These are phyloP conservation scores for Neodiprion fabricii DNA, from an alignment of 1,140 invertebrate species.

Conservation along the genomic window DNA sequence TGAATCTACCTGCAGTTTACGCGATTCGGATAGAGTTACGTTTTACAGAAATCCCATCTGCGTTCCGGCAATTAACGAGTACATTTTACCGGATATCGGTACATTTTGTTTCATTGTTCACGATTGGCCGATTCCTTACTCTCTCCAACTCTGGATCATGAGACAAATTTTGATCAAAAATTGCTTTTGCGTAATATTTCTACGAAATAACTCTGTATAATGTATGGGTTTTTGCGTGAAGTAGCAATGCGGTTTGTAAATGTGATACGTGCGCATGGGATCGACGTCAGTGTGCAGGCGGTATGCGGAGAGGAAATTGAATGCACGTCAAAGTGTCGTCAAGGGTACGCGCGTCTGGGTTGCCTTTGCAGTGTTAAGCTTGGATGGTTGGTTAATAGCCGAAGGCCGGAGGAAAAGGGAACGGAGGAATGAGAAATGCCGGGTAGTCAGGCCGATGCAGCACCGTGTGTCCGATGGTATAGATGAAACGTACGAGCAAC, in stretches of 20 bases:
- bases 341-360: neutral
- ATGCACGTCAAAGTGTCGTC: constrained; percentile 14
- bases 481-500: neutral
- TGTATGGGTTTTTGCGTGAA: neutral
- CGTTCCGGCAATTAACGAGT: too few species aligned
- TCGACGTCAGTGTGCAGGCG: neutral
- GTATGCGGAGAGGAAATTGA: constrained; percentile 2
- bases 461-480: neutral
- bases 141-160: too few species aligned
- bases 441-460: neutral
- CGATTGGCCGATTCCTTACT: too few species aligned
- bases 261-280: too few species aligned
- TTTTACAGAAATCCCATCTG: too few species aligned
- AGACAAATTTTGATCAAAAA: too few species aligned
- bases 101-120: too few species aligned
- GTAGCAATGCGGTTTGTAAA: neutral
- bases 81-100: too few species aligned
- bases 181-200: too few species aligned
- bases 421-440: neutral
- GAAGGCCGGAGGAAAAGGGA: neutral
- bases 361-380: neutral
- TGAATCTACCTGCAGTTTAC: too few species aligned
- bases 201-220: too few species aligned
- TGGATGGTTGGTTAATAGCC: neutral
- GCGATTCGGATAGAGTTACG: too few species aligned